Conservation (phyloP, 2,113 vertebrate genomes). For the Cervus canadensis region DNA sequence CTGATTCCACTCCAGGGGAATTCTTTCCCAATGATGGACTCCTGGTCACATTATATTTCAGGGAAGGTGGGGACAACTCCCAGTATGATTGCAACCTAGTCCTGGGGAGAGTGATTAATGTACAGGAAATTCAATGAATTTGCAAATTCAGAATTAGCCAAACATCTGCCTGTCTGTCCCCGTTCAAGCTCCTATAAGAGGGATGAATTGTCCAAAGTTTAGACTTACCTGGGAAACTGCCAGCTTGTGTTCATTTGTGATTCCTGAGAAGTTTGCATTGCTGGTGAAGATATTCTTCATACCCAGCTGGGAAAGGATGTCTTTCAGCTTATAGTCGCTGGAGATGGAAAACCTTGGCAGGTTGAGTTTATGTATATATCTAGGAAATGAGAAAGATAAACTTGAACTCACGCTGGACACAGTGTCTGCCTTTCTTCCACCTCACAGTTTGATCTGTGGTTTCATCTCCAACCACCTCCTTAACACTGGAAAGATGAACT, state of each 20-base stretch:
- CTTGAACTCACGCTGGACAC: rapidly evolving
- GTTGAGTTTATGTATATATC: rapidly evolving
- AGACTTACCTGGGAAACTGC: too few species aligned
- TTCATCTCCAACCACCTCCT: rapidly evolving
- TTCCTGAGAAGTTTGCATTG: neutral
- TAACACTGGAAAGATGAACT: rapidly evolving
- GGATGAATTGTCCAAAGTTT: too few species aligned
- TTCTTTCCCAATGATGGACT: rapidly evolving
- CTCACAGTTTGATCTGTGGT: rapidly evolving
- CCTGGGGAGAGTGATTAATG: rapidly evolving
- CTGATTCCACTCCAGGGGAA: neutral
- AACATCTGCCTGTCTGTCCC: rapidly evolving
- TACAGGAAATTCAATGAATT: neutral
- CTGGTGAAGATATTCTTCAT: neutral
- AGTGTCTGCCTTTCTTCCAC: rapidly evolving
- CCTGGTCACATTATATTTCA: too few species aligned
- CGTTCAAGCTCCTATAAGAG: too few species aligned
- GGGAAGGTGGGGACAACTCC: neutral
- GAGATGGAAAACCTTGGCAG: conserved; percentile 52
- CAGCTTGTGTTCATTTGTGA: neutral
- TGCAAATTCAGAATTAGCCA: neutral
- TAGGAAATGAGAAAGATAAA: neutral
- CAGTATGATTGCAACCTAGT: rapidly evolving
- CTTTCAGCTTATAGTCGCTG: rapidly evolving
- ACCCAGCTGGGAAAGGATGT: neutral